Base-by-base conservation (phyloP, 2,797 vertebrate genomes). In the Chelon labrosus region DNA sequence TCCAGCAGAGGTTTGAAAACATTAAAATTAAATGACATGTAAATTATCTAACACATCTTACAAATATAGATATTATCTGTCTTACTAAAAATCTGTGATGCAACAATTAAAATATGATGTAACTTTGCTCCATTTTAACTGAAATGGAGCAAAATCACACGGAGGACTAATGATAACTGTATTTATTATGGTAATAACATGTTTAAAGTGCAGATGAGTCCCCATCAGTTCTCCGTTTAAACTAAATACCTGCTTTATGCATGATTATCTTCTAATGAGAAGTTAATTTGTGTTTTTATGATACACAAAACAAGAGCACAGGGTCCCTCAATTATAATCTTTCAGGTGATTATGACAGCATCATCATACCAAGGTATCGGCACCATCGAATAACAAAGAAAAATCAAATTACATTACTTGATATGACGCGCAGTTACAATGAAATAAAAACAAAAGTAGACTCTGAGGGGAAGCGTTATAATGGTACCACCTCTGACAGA, bases 191-290 rank as follows among this genome's bases (percentile, higher is more conserved):
- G 20, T 77, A 79, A 88, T 84, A 65, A 62, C 77, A 75, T 81
- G 49, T 79, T 74, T 65, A 62, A 86, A 72, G 65, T 65, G 25
- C 80, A 70, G 56, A 69, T 82, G 56, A 73, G 71, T 79, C 75
- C 66, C 73, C 72, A 73, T 76, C 62, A 72, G 74, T 57, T 70
- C 49, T 63, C 10, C 11, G 76, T 78, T 79, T 60, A 69, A 72
- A 56, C 75, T 85, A 73, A 91, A 85, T 84, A 73, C 73, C 71
- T 72, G 56, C 51, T 86, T 88, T 84, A 79, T 85, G 78, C 70
- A 79, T 82, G 69, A 91, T 86, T 79, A 85, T 86, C 71, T 85
- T 68, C 46, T 86, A 87, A 90, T 89, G 79, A 87, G 79, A 82
- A 84, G 79, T 79, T 82, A 88, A 87, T 89, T 85, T 65, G 69